A percentile compares a stretch with the other conserved stretches of the same genome.
Conservation (phyloP, 2,888 invertebrate genomes). For the Drosophila suboccidentalis region DNA sequence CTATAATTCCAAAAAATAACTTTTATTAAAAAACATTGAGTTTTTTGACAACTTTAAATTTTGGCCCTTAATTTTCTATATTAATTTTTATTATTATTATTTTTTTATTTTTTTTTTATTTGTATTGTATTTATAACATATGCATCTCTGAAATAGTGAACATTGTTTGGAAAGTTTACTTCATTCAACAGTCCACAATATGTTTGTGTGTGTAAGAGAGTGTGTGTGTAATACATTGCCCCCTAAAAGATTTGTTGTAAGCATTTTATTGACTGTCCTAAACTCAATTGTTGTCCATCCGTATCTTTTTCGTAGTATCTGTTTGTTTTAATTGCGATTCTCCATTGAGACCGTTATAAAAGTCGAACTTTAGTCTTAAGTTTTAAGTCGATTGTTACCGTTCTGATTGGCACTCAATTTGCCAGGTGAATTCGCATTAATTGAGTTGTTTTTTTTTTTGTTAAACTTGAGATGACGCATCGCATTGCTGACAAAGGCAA, state of each 20-base stretch:
- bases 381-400: constrained; percentile 48
- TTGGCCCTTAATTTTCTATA: too few species aligned
- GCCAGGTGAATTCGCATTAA: constrained; percentile 38
- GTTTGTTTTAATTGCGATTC: constrained; percentile 48
- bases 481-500: constrained; percentile 29
- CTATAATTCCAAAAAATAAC: too few species aligned
- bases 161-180: constrained; percentile 20
- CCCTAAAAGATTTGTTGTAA: constrained; percentile 25
- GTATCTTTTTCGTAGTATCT: constrained; percentile 1
- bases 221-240: constrained; percentile 47
- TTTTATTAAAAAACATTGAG: too few species aligned
- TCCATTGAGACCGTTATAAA: constrained; percentile 39
- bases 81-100: too few species aligned
- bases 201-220: not conserved
- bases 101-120: too few species aligned
- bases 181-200: constrained; percentile 12
- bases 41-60: too few species aligned
- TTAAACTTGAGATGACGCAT: constrained; percentile 25
- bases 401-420: constrained; percentile 50
- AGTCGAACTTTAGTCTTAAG: constrained; percentile 31
- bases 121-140: too few species aligned
- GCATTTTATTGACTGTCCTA: constrained; percentile 18
- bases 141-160: too few species aligned
- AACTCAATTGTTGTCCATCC: constrained; percentile 30
- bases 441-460: constrained; percentile 32